These are phyloP conservation scores for Coregonus suidteri DNA, from an alignment of 2,797 vertebrate genomes.

Conservation along the genomic window DNA sequence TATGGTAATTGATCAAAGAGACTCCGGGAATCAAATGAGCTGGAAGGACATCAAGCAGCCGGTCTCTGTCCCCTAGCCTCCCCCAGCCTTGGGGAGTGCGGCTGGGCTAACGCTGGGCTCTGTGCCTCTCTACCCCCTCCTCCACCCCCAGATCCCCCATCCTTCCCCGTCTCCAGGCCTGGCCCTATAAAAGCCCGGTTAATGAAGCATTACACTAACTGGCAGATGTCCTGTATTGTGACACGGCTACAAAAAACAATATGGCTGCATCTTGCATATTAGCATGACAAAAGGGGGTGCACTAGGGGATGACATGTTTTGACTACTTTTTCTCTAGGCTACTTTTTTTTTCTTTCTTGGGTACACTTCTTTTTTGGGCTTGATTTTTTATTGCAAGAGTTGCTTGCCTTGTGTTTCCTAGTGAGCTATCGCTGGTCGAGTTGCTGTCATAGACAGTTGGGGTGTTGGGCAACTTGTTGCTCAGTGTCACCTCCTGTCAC, in stretches of 20 bases:
- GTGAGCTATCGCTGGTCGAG: constrained; percentile 51
- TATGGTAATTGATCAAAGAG: constrained; percentile 83
- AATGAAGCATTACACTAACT: constrained; percentile 87
- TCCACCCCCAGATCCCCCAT: constrained; percentile 77
- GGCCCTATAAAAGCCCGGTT: constrained; percentile 81
- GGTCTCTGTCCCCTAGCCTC: constrained; percentile 41
- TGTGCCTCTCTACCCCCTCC: constrained; percentile 30
- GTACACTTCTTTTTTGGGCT: constrained; percentile 57
- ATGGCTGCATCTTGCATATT: constrained; percentile 78
- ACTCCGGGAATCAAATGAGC: constrained; percentile 88
- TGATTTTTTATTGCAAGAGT: constrained; percentile 16
- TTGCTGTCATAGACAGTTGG: constrained; percentile 60
- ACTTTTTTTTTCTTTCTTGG: constrained; percentile 45
- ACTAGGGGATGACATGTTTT: constrained; percentile 77
- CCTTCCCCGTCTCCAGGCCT: constrained; percentile 68
- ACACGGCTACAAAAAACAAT: constrained; percentile 81
- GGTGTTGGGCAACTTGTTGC: constrained; percentile 30
- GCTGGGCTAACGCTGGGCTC: constrained; percentile 39
- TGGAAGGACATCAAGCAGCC: constrained; percentile 91
- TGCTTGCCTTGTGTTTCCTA: constrained; percentile 38
- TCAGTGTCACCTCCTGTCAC: constrained; percentile 25
- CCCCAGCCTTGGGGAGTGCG: constrained; percentile 71
- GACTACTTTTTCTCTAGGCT: constrained; percentile 65
- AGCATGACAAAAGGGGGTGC: constrained; percentile 78
- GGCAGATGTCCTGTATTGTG: constrained; percentile 85